Conservation (phyloP, 2,113 vertebrate species). For the Hippoglossus stenolepis region DNA sequence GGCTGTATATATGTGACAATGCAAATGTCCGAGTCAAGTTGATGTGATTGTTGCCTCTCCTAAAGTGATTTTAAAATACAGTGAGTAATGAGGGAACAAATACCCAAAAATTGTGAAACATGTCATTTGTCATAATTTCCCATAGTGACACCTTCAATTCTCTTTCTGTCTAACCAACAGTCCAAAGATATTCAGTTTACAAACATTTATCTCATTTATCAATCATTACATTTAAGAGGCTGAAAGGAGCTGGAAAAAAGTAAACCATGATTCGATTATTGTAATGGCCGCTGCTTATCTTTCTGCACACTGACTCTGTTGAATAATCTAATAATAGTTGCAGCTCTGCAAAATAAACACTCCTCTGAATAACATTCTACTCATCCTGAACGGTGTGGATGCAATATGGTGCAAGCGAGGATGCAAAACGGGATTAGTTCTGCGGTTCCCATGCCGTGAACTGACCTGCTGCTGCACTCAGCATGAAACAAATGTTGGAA, state of each 20-base stretch:
- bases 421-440: neutral
- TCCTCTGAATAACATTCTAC: neutral
- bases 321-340: neutral
- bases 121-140: no score
- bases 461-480: conserved; percentile 68
- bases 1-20: no score
- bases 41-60: no score
- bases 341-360: neutral
- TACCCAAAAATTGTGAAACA: no score
- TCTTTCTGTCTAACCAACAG: no score
- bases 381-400: conserved; percentile 3
- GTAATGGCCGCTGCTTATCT: neutral
- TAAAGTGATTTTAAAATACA: no score
- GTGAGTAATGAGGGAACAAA: no score
- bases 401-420: neutral
- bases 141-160: no score
- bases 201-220: neutral
- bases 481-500: conserved; percentile 76
- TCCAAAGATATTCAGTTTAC: no score
- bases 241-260: neutral
- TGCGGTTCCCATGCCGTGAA: conserved; percentile 58
- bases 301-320: neutral
- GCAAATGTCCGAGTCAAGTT: no score
- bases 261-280: neutral
- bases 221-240: neutral